A percentile compares a stretch with the other conserved stretches of the same genome.
These are phyloP conservation scores for Phyllotreta striolata DNA, from an alignment of 2,888 invertebrate species.

Conservation along the genomic window DNA sequence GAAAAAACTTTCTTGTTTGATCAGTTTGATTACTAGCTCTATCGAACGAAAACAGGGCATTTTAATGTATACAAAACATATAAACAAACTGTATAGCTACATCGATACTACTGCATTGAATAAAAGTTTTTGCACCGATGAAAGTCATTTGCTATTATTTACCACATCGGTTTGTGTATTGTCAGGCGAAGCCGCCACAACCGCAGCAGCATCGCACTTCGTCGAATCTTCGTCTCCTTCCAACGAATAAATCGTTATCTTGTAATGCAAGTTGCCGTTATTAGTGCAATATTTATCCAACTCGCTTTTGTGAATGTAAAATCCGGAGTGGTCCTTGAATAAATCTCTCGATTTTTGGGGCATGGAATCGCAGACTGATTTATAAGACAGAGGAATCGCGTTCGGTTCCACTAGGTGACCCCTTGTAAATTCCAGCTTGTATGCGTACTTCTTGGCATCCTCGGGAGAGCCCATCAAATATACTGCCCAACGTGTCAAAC, in stretches of 20 bases:
- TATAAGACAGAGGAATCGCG: slow-evolving; percentile 31
- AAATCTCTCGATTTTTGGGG: slow-evolving; percentile 32
- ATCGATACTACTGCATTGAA: too few relatives aligned
- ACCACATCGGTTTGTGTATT: too few relatives aligned
- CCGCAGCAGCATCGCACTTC: slow-evolving; percentile 11
- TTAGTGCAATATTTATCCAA: slow-evolving; percentile 35
- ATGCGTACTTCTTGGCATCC: slow-evolving; percentile 36
- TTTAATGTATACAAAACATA: too few relatives aligned
- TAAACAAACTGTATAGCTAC: too few relatives aligned
- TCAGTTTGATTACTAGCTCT: too few relatives aligned
- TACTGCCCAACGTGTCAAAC: slow-evolving; percentile 40
- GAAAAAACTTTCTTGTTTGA: too few relatives aligned
- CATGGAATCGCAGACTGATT: slow-evolving; percentile 35
- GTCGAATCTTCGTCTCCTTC: slow-evolving; percentile 8
- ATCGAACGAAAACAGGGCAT: too few relatives aligned
- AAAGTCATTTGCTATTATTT: too few relatives aligned
- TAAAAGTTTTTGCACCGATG: too few relatives aligned
- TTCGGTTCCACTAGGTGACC: slow-evolving; percentile 1
- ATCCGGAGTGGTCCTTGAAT: slow-evolving; percentile 35
- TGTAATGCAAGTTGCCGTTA: slow-evolving; percentile 39
- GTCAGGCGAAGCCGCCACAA: neutral
- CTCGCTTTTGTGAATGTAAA: slow-evolving; percentile 37
- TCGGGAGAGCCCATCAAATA: slow-evolving; percentile 40
- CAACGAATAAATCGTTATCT: slow-evolving; percentile 32
- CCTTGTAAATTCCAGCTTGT: slow-evolving; percentile 39